Base-by-base conservation (phyloP, 2,888 invertebrate species). In the Plemyria rubiginata region DNA sequence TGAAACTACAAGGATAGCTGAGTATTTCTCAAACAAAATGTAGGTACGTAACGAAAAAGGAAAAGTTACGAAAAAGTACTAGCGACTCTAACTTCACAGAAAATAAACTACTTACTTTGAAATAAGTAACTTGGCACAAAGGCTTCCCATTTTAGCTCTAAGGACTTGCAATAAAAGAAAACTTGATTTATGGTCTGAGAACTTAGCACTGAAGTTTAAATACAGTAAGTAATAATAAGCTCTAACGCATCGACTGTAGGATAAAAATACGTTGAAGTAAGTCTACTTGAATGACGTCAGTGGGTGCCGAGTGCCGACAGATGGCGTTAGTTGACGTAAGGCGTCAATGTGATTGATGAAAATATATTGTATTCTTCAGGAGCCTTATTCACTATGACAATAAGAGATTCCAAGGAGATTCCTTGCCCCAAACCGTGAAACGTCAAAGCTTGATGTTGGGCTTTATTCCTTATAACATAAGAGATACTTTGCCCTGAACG, bases 161-260 rank as follows among this genome's bases (percentile, higher is more conserved):
- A 65, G 70, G 56, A 73, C 70, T 29, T 49, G 43, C 69, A 80
- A 67, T 66, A 77, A 77, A 80, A 73, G 62, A 68, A 75, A 62
- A 62, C 65, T 65, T 75, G 70, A 74, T 79, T 74, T 70, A 77
- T 71, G 48, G 28, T 59, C 60, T 63, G 60, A 66, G 63, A 65
- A 60, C 46, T 50, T 58, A 56, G 45, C 15, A 49, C 55, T 5
- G n/a, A n/a, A 38, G 29, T 29, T 52, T 15, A 41, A 49, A 45
- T 41, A 48, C 50, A 28, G 28, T 51, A 40, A 51, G 22, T 36
- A 45, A 63, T 50, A 51, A 43, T 59, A 50, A 68, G 15, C 49
- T 13, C 28, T 29, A 40, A 29, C 0, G 0, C n/a, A 28, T 0
- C 4, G 36, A 16, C 50, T 0, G 64, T 63, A 68, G 36, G 62